Conservation (phyloP, 2,797 vertebrate genomes). For the Echeneis naucrates region DNA sequence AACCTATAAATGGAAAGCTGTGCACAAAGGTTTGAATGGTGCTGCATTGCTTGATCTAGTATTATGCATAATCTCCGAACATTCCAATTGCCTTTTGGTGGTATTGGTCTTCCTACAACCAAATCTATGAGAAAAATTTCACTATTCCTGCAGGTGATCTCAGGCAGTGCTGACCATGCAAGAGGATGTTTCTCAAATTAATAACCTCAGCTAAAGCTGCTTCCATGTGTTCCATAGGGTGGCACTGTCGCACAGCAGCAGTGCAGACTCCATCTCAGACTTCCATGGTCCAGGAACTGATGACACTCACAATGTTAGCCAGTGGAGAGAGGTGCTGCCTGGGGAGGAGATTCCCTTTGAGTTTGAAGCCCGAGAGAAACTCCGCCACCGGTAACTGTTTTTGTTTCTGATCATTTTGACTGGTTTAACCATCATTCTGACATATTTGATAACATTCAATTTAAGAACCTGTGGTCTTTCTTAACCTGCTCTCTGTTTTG, state of each 20-base stretch:
- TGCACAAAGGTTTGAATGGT: too few relatives aligned
- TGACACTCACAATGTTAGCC: conserved; percentile 93
- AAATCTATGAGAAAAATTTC: neutral
- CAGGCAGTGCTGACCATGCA: too few relatives aligned
- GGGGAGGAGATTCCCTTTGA: conserved; percentile 97
- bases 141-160: too few relatives aligned
- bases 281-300: conserved; percentile 86
- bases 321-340: conserved; percentile 94
- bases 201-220: neutral
- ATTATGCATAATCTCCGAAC: neutral
- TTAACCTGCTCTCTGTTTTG: neutral
- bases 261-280: conserved; percentile 91
- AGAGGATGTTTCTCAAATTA: neutral
- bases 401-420: neutral
- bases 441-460: neutral
- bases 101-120: neutral
- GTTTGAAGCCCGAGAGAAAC: conserved; percentile 96
- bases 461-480: too few relatives aligned
- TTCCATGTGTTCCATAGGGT: conserved; percentile 82
- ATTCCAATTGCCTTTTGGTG: neutral
- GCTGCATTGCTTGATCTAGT: too few relatives aligned
- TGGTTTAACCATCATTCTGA: neutral
- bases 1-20: too few relatives aligned
- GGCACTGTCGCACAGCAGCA: conserved; percentile 96
- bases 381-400: conserved; percentile 82